A percentile compares a stretch with the other conserved stretches of the same genome.
Evolutionary conservation across 1,140 invertebrate genomes (phyloP).

Genomic region (Cataglyphis hispanica): DNA sequence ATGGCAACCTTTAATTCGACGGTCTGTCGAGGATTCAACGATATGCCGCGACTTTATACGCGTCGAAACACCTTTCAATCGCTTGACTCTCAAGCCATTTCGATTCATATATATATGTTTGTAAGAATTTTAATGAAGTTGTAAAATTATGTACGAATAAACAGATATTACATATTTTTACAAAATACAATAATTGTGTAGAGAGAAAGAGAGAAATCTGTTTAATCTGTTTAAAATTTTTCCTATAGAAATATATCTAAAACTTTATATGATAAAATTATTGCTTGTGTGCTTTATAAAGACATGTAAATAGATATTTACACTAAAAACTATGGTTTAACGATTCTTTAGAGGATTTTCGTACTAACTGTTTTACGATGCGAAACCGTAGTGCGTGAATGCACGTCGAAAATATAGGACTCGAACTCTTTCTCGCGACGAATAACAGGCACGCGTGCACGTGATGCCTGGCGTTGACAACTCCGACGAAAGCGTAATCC

Average conservation of each 20-base stretch:
- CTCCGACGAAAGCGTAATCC: conserved; percentile 56
- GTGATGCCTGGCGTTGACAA: conserved; percentile 24
- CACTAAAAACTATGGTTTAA: conserved; percentile 24
- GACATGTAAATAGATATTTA: not conserved
- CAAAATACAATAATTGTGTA: not conserved
- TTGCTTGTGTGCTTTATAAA: not conserved
- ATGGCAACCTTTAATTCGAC: conserved; percentile 57
- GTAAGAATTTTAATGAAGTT: not conserved
- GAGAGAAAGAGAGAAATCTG: too few species aligned
- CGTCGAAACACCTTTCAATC: not conserved
- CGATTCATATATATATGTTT: not conserved
- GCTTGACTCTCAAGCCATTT: not conserved
- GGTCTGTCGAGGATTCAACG: conserved; percentile 45
- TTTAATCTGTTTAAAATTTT: not conserved
- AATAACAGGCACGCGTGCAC: conserved; percentile 41
- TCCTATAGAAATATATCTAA: not conserved
- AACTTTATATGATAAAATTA: not conserved
- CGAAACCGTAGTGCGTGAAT: conserved; percentile 41
- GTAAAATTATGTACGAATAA: not conserved
- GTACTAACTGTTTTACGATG: conserved; percentile 25
- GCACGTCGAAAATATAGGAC: conserved; percentile 43
- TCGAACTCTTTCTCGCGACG: conserved; percentile 46
- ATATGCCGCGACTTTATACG: conserved; percentile 29
- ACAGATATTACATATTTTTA: not conserved
- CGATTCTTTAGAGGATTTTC: conserved; percentile 16